phyloP scores from a whole-genome alignment of 2,113 vertebrate genomes.

The Pseudolaguvia tuberculata region DNA sequence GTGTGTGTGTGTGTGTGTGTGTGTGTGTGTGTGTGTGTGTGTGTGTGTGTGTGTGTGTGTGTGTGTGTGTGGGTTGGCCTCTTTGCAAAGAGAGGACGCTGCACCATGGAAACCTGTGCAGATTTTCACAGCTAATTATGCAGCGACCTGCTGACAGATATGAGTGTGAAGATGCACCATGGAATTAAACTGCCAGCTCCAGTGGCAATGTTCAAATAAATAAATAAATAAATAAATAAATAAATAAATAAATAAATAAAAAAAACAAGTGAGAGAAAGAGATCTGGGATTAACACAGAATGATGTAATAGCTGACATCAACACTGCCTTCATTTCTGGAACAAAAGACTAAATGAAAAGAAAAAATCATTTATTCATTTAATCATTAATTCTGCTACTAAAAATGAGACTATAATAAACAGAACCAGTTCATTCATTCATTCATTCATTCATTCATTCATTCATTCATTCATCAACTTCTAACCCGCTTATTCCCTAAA shows the following conservation, averaged over 20 bases:
- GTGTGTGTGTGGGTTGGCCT: slow-evolving; percentile 51
- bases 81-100: slow-evolving; percentile 55
- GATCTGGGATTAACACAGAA: slow-evolving; percentile 10
- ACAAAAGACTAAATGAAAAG: not conserved
- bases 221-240: no score
- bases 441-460: no score
- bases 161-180: slow-evolving; percentile 56
- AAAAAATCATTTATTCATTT: not conserved
- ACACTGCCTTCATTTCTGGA: not conserved
- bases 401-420: not conserved
- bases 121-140: slow-evolving; percentile 58
- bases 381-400: not conserved
- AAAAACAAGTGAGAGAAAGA: not conserved
- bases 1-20: no score
- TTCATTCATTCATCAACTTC: no score
- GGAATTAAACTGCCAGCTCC: slow-evolving; percentile 58
- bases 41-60: slow-evolving; percentile 39
- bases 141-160: slow-evolving; percentile 52
- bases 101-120: slow-evolving; percentile 57
- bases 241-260: no score
- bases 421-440: not conserved
- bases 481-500: no score
- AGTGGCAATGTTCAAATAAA: slow-evolving; percentile 34
- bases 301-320: slow-evolving; percentile 7
- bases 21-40: slow-evolving; percentile 14